phyloP scores from a whole-genome alignment of 1,140 invertebrate species.

The Polyergus mexicanus region DNA sequence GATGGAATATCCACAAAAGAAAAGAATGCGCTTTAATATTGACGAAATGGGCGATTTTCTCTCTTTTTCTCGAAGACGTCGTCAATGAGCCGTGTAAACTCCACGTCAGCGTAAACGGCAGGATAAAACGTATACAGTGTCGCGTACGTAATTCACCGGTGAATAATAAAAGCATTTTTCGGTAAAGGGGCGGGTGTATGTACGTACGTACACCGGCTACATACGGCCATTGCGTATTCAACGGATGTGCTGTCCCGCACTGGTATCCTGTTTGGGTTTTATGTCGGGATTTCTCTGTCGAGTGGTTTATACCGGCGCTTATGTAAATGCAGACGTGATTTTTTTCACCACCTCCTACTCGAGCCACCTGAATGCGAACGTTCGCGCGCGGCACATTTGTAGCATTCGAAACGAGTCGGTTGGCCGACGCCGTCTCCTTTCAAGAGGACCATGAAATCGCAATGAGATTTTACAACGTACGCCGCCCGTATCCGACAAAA shows the following conservation, averaged over 20 bases:
- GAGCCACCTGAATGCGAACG: constrained; percentile 58
- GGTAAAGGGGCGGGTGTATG: background rate
- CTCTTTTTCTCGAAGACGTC: background rate
- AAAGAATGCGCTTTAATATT: background rate
- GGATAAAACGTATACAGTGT: constrained; percentile 54
- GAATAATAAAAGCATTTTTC: constrained; percentile 83
- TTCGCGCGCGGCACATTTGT: constrained; percentile 66
- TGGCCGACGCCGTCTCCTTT: constrained; percentile 17
- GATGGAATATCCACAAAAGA: background rate
- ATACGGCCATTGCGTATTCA: constrained; percentile 84
- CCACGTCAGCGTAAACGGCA: constrained; percentile 36
- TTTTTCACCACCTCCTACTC: constrained; percentile 84
- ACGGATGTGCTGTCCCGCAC: constrained; percentile 81
- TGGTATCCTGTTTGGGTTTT: constrained; percentile 84
- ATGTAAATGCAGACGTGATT: constrained; percentile 87
- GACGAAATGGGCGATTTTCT: background rate
- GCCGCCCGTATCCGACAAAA: background rate
- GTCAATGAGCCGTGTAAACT: constrained; percentile 26
- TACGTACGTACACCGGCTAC: constrained; percentile 69
- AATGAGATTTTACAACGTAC: constrained; percentile 20
- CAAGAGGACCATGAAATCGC: constrained; percentile 53
- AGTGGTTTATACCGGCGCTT: constrained; percentile 87
- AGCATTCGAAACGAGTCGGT: constrained; percentile 72
- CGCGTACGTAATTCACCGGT: constrained; percentile 64
- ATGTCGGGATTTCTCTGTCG: constrained; percentile 84